Percentiles rank a stretch among this genome's conserved stretches.
These are phyloP conservation scores for Ochlodes sylvanus DNA, from an alignment of 2,888 invertebrate genomes.

Conservation along the genomic window DNA sequence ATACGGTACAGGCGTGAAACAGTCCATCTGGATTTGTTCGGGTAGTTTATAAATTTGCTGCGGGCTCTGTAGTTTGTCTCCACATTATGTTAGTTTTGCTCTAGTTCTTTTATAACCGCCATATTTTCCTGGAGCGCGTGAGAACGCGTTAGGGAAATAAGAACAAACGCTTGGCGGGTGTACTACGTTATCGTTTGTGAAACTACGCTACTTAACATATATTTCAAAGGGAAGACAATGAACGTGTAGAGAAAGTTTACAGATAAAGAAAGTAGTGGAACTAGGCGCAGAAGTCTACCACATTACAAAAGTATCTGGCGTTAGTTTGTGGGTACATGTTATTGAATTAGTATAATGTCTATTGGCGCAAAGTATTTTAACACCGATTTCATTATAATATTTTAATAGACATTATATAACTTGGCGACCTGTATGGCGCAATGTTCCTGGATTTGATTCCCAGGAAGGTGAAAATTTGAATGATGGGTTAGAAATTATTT, in stretches of 20 bases:
- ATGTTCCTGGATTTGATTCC: too few relatives aligned
- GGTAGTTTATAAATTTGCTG: conserved; percentile 40
- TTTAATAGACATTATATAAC: too few relatives aligned
- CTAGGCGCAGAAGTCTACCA: not conserved
- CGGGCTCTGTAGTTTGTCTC: conserved; percentile 39
- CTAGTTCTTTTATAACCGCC: conserved; percentile 31
- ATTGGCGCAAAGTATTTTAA: too few relatives aligned
- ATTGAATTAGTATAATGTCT: too few relatives aligned
- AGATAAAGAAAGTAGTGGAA: conserved; percentile 1
- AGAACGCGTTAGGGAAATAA: conserved; percentile 33
- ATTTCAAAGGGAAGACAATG: conserved; percentile 5
- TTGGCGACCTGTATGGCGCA: too few relatives aligned
- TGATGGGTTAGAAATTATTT: too few relatives aligned
- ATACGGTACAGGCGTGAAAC: conserved; percentile 19
- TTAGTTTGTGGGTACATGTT: not conserved
- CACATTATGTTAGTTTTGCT: conserved; percentile 38
- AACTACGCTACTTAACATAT: not conserved
- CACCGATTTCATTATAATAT: too few relatives aligned
- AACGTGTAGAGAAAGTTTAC: conserved; percentile 3
- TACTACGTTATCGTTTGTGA: conserved; percentile 18
- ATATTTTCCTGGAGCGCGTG: conserved; percentile 26
- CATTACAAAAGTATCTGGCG: not conserved
- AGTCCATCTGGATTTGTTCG: conserved; percentile 42
- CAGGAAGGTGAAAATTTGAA: too few relatives aligned
- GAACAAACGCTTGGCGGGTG: conserved; percentile 19